Evolutionary conservation across 2,888 invertebrate genomes (phyloP).

Genomic region (Pterostichus niger): DNA sequence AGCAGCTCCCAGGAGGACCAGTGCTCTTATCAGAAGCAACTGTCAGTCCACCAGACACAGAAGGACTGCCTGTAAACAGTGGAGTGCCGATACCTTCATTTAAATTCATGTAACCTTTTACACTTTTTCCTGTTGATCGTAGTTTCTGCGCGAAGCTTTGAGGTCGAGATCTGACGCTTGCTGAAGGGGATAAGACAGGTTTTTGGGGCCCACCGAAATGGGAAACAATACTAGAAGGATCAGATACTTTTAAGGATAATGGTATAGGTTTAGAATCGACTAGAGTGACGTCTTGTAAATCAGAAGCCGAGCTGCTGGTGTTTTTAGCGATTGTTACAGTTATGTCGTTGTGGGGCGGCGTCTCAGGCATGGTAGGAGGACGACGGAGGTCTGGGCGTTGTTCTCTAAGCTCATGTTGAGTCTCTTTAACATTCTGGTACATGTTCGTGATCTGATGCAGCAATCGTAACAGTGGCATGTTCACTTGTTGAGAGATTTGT

Average conservation of each 20-base stretch:
- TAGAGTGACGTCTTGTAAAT: constrained; percentile 82
- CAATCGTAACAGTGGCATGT: constrained; percentile 95
- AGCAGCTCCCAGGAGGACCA: constrained; percentile 82
- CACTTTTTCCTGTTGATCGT: constrained; percentile 90
- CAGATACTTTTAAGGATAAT: constrained; percentile 75
- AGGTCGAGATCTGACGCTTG: constrained; percentile 83
- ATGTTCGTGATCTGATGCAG: constrained; percentile 98
- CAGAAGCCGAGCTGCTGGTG: constrained; percentile 78
- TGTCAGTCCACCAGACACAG: constrained; percentile 80
- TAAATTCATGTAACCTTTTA: constrained; percentile 89
- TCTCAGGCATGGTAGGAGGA: constrained; percentile 5
- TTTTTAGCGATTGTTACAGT: constrained; percentile 44
- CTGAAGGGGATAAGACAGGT: constrained; percentile 78
- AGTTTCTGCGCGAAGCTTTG: constrained; percentile 94
- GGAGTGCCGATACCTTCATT: constrained; percentile 88
- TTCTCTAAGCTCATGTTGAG: constrained; percentile 92
- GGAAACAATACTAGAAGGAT: constrained; percentile 74
- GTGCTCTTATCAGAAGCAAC: constrained; percentile 78
- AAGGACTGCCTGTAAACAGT: constrained; percentile 82
- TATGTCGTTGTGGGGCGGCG: constrained; percentile 9
- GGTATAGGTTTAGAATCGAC: constrained; percentile 77
- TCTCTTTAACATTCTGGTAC: constrained; percentile 98
- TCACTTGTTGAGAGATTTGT: constrained; percentile 96
- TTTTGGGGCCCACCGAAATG: constrained; percentile 69
- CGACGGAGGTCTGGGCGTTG: constrained; percentile 77